Evolutionary conservation across 2,797 vertebrate species (phyloP), one percentile per base, ranked within the genome.

Genomic region (Pangasius sanitwongsei): DNA sequence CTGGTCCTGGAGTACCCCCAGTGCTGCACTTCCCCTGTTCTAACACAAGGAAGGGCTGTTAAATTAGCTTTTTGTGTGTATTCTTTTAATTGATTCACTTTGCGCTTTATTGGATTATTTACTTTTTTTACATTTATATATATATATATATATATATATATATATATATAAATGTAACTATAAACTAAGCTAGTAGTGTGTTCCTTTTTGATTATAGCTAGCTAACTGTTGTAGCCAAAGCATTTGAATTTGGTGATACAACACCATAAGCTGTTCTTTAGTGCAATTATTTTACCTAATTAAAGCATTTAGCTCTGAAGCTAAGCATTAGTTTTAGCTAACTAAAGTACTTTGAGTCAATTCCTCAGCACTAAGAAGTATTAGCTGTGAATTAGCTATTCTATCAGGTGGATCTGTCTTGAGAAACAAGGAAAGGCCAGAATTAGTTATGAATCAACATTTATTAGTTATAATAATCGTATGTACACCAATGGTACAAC

Each of bases 401-500:
- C 41, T 63, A 65, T 84, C 28, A n/a, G 28, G 1, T 84, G 25
- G 25, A 15, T 41, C 31, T 59, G 12, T 83, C 12, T 65, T 50
- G 4, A 78, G 87, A 65, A 75, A 86, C 82, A 84, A 80, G 91
- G 7, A 88, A 53, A 91, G 37, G 28, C 91, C 89, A 88, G 4
- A 90, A 92, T 96, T 97, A 97, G 97, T 97, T 96, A 97, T 96
- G 96, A 98, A 98, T 97, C 93, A 96, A 98, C 97, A 97, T 99
- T 99, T 99, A 99, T 99, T 99, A 97, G 96, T 97, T 96, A 96
- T 91, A 91, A 92, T 96, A 97, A 95, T 94, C 95, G 96, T 98
- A 98, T 98, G 95, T 98, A 98, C 97, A 98, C 94, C 96, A 97
- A 97, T 97, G 97, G 96, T 98, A 98, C 96, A 97, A 97, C 97